Base-by-base conservation (phyloP, 2,888 invertebrate species). In the Leptinotarsa rubiginosa region DNA sequence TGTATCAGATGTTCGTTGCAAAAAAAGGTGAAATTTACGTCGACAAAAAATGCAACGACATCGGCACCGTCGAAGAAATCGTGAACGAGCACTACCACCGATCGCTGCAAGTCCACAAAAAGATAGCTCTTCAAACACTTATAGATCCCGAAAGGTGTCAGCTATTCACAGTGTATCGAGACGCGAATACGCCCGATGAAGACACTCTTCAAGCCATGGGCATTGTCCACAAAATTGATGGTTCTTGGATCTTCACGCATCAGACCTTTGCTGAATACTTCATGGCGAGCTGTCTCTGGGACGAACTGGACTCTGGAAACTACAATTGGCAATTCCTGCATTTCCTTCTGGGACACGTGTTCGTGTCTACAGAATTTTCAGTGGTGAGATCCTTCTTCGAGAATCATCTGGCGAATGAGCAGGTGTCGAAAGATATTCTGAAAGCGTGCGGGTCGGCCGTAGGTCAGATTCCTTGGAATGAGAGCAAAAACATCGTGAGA, bases 1-100 rank as follows among this genome's bases (percentile, higher is more conserved):
- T 74, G 16, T 74, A 74, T 41, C 22, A 70, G 18, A 50, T 74
- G 52, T 74, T 70, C 47, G 22, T 74, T 16, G n/a, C 22, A 7
- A 66, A 66, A 47, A 70, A 74, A 59, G 15, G 54, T 7, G 52
- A 73, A 1, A 56, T 73, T 7, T 73, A 69, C 12, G n/a, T 56
- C 13, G 54, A 69, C 12, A 54, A 73, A 18, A 54, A 41, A 54
- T 54, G 31, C n/a, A 65, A 66, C 4, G 20, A 52, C 18, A n/a
- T n/a, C 1, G 41, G 47, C 10, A 20, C 59, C 10, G 15, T 47
- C 3, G 31, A 47, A 2, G 56, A 66, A 10, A 41, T 62, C 7
- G 15, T 62, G 62, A 31, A 31, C 10, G 18, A n/a, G 15, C 31
- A 62, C 13, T 62, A 31, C n/a, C 31, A 16, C 2, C 31, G 41